These are phyloP conservation scores for Ormia ochracea DNA, from an alignment of 2,888 invertebrate species.

Conservation along the genomic window DNA sequence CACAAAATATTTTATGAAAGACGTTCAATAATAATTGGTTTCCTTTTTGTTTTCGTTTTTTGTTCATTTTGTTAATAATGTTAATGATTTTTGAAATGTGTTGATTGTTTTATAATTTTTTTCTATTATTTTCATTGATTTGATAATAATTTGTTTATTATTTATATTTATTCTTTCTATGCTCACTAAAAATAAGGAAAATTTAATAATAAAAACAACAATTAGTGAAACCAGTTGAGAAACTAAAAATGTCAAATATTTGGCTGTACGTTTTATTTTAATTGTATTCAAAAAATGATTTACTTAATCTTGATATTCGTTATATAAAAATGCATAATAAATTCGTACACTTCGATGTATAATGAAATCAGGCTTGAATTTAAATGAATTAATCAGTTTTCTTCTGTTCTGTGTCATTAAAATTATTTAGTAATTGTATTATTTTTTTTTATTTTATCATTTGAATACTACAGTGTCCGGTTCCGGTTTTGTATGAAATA, in stretches of 20 bases:
- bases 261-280: background rate
- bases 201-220: constrained; percentile 23
- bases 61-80: constrained; percentile 43
- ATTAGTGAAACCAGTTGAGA: constrained; percentile 43
- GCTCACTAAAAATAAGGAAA: background rate
- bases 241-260: background rate
- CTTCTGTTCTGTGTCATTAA: background rate
- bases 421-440: background rate
- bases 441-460: constrained; percentile 30
- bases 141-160: constrained; percentile 37
- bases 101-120: constrained; percentile 40
- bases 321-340: constrained; percentile 65
- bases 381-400: constrained; percentile 25
- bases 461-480: constrained; percentile 49
- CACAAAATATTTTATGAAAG: constrained; percentile 59
- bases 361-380: constrained; percentile 48
- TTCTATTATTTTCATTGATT: constrained; percentile 31
- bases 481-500: constrained; percentile 36
- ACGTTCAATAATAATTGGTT: constrained; percentile 61
- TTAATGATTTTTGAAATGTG: constrained; percentile 63
- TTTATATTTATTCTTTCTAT: background rate
- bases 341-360: constrained; percentile 75
- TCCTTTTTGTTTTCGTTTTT: constrained; percentile 11
- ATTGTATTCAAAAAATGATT: constrained; percentile 11
- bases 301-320: constrained; percentile 25